Evolutionary conservation across 2,797 vertebrate genomes (phyloP).

Genomic region (Hippopotamyrus pictus): DNA sequence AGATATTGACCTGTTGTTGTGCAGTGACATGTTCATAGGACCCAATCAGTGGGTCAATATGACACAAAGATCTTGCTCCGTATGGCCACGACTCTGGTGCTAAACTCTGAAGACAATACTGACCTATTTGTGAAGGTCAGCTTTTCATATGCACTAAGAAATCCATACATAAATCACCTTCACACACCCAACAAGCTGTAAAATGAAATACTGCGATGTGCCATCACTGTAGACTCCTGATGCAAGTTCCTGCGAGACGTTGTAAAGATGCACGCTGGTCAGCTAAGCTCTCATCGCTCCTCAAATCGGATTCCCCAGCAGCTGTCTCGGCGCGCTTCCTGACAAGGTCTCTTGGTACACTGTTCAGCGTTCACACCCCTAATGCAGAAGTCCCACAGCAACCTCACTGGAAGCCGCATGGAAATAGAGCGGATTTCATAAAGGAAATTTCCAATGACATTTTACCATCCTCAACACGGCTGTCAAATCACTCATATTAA

Average conservation of each 20-base stretch:
- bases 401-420: neutral
- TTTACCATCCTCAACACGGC: neutral
- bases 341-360: neutral
- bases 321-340: neutral
- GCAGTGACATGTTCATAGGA: neutral
- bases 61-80: slow-evolving; percentile 23
- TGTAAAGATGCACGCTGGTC: neutral
- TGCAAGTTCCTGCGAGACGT: slow-evolving; percentile 29
- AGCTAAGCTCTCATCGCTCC: neutral
- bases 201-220: slow-evolving; percentile 43
- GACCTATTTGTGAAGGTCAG: slow-evolving; percentile 13
- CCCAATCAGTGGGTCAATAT: neutral
- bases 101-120: slow-evolving; percentile 33
- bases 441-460: neutral
- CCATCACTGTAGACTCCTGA: slow-evolving; percentile 17
- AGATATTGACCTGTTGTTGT: slow-evolving; percentile 18
- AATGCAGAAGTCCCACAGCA: neutral
- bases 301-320: neutral
- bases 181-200: slow-evolving; percentile 44
- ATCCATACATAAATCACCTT: slow-evolving; percentile 49
- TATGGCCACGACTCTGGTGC: slow-evolving; percentile 24
- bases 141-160: slow-evolving; percentile 16
- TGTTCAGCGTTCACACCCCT: neutral
- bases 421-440: neutral
- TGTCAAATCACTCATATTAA: neutral